Evolutionary conservation across 2,888 invertebrate genomes (phyloP), one percentile per base, ranked within the genome.

Genomic region (Xestia rhomboidea): DNA sequence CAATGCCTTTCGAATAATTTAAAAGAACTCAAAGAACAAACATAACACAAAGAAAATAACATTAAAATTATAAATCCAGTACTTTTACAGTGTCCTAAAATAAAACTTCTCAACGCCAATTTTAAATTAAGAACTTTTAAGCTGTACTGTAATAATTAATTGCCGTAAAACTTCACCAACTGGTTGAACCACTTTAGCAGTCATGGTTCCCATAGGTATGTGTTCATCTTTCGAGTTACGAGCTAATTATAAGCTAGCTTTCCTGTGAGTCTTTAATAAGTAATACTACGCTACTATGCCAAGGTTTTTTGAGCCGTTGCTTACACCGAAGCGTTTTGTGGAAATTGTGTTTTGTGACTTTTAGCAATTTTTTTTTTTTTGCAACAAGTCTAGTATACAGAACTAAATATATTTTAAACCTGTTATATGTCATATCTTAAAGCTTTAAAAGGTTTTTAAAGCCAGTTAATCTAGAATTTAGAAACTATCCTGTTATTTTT

Each of bases 231-330:
- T 87, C 90, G 88, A 92, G 91, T 89, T 89, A 88, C 89, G 85
- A 89, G 89, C 92, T 94, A 94, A 94, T 94, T 94, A 93, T 90
- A 89, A 89, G 88, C 90, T 88, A 89, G 91, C 92, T 92, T 91
- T 91, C 88, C 88, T 90, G 87, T 84, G 88, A 77, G 81, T 81
- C 88, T 90, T 94, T 92, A 93, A 94, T 93, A 93, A 93, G 90
- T 93, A 93, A 93, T 92, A 90, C 87, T 89, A 90, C 89, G 85
- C 80, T 77, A 76, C 81, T 84, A 88, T 91, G 90, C 90, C 91
- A 89, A 90, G 88, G 85, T 81, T 82, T 84, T 74, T 73, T 79
- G 75, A 38, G 77, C 79, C 81, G 82, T 57, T 15, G 30, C 78
- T 92, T 69, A 92, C 92, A 93, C 91, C 89, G 90, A 71, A 60